Conservation (phyloP, 2,113 vertebrate species). For the Psophia crepitans region DNA sequence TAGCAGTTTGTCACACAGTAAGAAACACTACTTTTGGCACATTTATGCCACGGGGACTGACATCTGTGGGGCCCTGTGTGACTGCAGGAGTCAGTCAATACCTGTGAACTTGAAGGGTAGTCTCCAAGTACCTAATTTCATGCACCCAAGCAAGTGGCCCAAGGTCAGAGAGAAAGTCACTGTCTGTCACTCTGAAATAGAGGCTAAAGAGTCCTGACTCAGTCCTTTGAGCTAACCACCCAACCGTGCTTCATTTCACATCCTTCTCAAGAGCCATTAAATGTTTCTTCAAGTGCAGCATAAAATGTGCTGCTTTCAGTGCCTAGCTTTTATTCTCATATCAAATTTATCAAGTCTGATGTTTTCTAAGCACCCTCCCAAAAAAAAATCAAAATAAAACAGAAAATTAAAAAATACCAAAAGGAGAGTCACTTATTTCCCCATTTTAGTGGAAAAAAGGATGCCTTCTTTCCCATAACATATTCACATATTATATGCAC, state of each 20-base stretch:
- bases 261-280: not conserved
- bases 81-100: not conserved
- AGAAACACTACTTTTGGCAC: not conserved
- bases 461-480: not conserved
- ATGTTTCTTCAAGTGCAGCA: not conserved
- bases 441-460: not conserved
- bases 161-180: conserved; percentile 17
- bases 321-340: not conserved
- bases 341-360: not conserved
- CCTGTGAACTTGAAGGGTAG: accelerated
- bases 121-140: not conserved
- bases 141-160: not conserved
- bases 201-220: not conserved
- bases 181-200: not conserved
- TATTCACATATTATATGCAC: not conserved
- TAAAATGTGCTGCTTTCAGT: not conserved
- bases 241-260: not conserved
- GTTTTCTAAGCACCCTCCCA: not conserved
- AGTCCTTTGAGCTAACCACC: not conserved
- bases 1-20: not conserved
- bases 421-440: not conserved
- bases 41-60: not conserved
- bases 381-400: not conserved
- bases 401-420: not conserved
- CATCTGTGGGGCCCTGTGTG: not conserved